These are phyloP conservation scores for Macquaria australasica DNA, from an alignment of 2,113 vertebrate genomes.

Conservation along the genomic window DNA sequence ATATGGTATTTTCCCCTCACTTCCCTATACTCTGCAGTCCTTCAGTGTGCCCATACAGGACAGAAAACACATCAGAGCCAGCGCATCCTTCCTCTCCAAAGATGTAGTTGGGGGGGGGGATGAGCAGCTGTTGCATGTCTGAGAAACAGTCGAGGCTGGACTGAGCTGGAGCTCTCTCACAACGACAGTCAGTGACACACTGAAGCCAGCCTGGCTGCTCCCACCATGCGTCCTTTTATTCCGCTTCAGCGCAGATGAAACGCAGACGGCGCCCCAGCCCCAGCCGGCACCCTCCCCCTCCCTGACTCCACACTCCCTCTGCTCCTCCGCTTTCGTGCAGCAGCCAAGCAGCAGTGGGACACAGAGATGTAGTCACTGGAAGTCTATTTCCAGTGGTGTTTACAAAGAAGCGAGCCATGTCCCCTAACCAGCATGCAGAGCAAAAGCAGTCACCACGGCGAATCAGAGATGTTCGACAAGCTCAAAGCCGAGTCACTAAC, in stretches of 20 bases:
- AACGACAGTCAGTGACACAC: slow-evolving; percentile 59
- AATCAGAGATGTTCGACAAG: neutral
- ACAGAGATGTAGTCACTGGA: slow-evolving; percentile 50
- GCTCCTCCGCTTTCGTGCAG: slow-evolving; percentile 54
- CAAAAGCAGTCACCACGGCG: neutral
- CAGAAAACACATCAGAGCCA: slow-evolving; percentile 17
- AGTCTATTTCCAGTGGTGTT: slow-evolving; percentile 44
- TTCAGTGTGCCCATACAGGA: slow-evolving; percentile 17
- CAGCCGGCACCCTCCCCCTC: slow-evolving; percentile 25
- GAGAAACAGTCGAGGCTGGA: slow-evolving; percentile 36
- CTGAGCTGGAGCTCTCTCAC: slow-evolving; percentile 54
- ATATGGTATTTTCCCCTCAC: slow-evolving; percentile 10
- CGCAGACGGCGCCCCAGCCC: slow-evolving; percentile 70
- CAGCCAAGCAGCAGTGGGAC: slow-evolving; percentile 60
- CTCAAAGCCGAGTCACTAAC: neutral
- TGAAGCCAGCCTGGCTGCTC: slow-evolving; percentile 66
- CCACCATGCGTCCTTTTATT: slow-evolving; percentile 79
- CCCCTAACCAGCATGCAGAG: neutral
- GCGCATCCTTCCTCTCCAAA: slow-evolving; percentile 14
- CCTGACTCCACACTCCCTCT: slow-evolving; percentile 51
- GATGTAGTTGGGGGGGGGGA: neutral
- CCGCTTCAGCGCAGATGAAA: slow-evolving; percentile 80
- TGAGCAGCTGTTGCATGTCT: slow-evolving; percentile 74
- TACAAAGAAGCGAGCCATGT: slow-evolving; percentile 21
- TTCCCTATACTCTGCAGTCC: slow-evolving; percentile 3